phyloP scores from a whole-genome alignment of 2,888 invertebrate species.

The Tenthredo mesomela region DNA sequence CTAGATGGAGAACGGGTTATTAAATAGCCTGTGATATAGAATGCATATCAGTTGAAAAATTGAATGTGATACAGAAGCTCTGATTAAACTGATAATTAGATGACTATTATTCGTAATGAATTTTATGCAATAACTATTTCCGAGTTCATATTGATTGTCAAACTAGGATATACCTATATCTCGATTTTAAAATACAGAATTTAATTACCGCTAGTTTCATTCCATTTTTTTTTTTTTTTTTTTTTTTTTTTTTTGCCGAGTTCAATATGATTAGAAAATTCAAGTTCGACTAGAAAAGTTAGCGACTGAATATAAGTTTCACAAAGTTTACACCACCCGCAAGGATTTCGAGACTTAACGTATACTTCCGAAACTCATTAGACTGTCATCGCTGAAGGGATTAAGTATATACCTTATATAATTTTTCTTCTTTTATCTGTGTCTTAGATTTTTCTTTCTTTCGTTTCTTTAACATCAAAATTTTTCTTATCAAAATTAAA shows the following conservation, averaged over 20 bases:
- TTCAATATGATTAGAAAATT: neutral
- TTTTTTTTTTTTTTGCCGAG: neutral
- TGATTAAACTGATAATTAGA: conserved; percentile 3
- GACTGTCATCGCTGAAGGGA: neutral
- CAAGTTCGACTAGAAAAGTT: neutral
- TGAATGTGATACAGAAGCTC: neutral
- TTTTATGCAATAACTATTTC: too few species aligned
- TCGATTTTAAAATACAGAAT: neutral
- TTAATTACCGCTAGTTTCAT: neutral
- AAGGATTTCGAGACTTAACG: neutral
- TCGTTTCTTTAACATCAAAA: neutral
- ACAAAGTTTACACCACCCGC: neutral
- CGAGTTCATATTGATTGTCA: neutral
- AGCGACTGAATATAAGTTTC: neutral
- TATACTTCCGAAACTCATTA: conserved; percentile 10
- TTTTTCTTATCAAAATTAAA: neutral
- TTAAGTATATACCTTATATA: neutral
- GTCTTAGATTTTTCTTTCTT: neutral
- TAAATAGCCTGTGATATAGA: neutral
- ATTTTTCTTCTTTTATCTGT: neutral
- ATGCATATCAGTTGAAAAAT: neutral
- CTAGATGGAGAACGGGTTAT: neutral
- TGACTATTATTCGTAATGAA: neutral
- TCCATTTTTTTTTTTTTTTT: neutral
- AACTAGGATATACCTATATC: neutral